Percentiles rank a stretch among this genome's conserved stretches.
Conservation (phyloP, 2,113 vertebrate species). For the Hemibates koningsi region DNA sequence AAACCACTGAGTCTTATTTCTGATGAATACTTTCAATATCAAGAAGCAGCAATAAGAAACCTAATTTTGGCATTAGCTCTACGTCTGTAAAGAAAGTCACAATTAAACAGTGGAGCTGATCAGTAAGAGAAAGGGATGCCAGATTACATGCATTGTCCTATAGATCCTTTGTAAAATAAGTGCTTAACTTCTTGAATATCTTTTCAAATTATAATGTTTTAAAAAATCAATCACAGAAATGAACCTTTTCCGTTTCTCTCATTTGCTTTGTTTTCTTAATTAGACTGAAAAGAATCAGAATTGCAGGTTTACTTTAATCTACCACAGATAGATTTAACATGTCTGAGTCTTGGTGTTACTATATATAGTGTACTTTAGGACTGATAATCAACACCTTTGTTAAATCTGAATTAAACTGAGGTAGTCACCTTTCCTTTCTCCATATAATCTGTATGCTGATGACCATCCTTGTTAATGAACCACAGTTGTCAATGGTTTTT, state of each 20-base stretch:
- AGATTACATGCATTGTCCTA: neutral
- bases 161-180: neutral
- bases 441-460: neutral
- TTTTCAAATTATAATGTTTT: neutral
- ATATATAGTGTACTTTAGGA: neutral
- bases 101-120: neutral
- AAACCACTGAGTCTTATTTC: neutral
- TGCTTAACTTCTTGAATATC: neutral
- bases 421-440: neutral
- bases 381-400: neutral
- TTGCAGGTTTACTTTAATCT: neutral
- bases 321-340: neutral
- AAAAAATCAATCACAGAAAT: neutral
- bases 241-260: neutral
- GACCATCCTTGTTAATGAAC: conserved; percentile 18
- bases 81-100: neutral
- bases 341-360: neutral
- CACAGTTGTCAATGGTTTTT: neutral
- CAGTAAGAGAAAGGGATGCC: neutral
- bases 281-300: neutral
- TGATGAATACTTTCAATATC: neutral
- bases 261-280: neutral
- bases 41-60: neutral
- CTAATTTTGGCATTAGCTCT: neutral
- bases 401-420: neutral